phyloP scores from a whole-genome alignment of 2,888 invertebrate genomes.

The Agrochola lychnidis region DNA sequence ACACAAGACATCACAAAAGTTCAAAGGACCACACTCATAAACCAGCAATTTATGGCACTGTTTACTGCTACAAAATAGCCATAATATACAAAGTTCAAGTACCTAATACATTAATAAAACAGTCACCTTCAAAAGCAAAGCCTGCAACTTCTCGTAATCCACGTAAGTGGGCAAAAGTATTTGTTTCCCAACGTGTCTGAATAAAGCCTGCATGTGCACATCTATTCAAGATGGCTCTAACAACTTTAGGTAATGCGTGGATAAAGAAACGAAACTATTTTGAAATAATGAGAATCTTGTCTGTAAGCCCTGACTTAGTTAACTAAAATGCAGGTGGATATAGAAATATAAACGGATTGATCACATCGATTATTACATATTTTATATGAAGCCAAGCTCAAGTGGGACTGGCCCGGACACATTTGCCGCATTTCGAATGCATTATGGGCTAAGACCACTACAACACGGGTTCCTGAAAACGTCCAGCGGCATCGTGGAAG shows the following conservation, averaged over 20 bases:
- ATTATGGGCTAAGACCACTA: no score
- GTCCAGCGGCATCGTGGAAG: no score
- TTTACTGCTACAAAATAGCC: slow-evolving; percentile 12
- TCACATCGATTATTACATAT: no score
- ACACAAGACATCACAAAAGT: neutral
- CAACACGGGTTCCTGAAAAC: no score
- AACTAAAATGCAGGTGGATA: no score
- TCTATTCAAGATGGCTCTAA: slow-evolving; percentile 48
- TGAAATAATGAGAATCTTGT: slow-evolving; percentile 14
- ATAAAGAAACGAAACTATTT: slow-evolving; percentile 38
- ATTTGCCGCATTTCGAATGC: no score
- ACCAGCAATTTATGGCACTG: slow-evolving; percentile 2
- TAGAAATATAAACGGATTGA: no score
- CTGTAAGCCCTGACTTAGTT: neutral
- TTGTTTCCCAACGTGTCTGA: slow-evolving; percentile 43
- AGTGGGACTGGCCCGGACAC: no score
- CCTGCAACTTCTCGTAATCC: slow-evolving; percentile 16
- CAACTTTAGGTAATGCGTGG: slow-evolving; percentile 35
- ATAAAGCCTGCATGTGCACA: slow-evolving; percentile 48
- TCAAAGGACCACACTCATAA: neutral
- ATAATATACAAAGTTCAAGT: slow-evolving; percentile 33
- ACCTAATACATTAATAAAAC: slow-evolving; percentile 35
- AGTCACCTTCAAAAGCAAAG: slow-evolving; percentile 38
- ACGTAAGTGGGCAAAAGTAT: slow-evolving; percentile 42
- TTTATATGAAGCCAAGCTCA: no score